Evolutionary conservation across 2,888 invertebrate species (phyloP).

Genomic region (Drosophila parthenogenetica): DNA sequence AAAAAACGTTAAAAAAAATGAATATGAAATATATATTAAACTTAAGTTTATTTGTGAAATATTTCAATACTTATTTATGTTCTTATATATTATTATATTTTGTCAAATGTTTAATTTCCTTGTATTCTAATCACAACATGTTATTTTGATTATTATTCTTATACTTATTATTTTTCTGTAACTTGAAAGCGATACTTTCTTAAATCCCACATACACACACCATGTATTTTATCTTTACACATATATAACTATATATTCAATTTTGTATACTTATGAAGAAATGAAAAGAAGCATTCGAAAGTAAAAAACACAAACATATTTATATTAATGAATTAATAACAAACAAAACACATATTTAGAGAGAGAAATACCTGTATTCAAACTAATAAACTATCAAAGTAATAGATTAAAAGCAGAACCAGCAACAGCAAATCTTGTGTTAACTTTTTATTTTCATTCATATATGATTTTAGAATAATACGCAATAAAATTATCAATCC

Average conservation of each 20-base stretch:
- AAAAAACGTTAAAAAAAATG: slow-evolving; percentile 46
- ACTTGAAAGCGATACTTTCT: slow-evolving; percentile 29
- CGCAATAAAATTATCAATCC: slow-evolving; percentile 52
- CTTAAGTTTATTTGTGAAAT: slow-evolving; percentile 68
- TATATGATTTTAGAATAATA: slow-evolving; percentile 31
- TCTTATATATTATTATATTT: slow-evolving; percentile 45
- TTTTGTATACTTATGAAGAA: slow-evolving; percentile 38
- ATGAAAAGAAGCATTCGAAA: slow-evolving; percentile 51
- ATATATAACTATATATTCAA: slow-evolving; percentile 39
- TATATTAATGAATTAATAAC: neutral
- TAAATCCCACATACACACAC: slow-evolving; percentile 28
- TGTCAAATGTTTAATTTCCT: slow-evolving; percentile 22
- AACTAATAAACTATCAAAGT: slow-evolving; percentile 60
- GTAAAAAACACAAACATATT: slow-evolving; percentile 2
- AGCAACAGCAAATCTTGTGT: slow-evolving; percentile 16
- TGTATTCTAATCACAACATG: slow-evolving; percentile 32
- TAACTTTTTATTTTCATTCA: slow-evolving; percentile 35
- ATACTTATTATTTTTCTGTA: slow-evolving; percentile 20
- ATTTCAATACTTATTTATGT: slow-evolving; percentile 60
- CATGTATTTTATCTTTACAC: slow-evolving; percentile 33
- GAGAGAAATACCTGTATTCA: slow-evolving; percentile 38
- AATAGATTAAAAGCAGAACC: slow-evolving; percentile 60
- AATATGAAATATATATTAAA: slow-evolving; percentile 42
- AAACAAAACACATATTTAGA: slow-evolving; percentile 56
- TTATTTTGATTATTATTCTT: slow-evolving; percentile 18